Base-by-base conservation (phyloP, 1,140 invertebrate genomes). In the Lineus longissimus region DNA sequence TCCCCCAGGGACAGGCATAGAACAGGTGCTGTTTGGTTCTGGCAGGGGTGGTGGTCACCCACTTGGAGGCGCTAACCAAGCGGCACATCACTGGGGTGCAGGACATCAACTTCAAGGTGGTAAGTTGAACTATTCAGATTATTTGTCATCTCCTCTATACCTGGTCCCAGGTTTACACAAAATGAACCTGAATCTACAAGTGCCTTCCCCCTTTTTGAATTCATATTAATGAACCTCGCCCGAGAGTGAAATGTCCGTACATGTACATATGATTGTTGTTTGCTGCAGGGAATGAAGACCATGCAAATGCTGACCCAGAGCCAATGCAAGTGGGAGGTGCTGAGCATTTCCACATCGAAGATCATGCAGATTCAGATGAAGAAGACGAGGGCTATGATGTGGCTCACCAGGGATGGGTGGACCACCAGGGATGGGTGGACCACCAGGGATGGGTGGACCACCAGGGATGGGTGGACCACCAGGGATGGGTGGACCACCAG, bases 51-150 rank as follows among this genome's bases (percentile, higher is more conserved):
- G 33, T n/a, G n/a, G n/a, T n/a, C n/a, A n/a, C 51, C 11, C 51
- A 27, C 23, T 27, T 55, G 51, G 51, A 55, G 11, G 51, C 11
- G 11, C 23, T 11, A n/a, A n/a, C 30, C 47, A 31, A 27, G 23
- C 41, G 45, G 40, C 47, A 15, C 66, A 70, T 41, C 23, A 59
- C 1, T 68, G 69, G 71, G 69, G 69, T 61, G 64, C 63, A 43
- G 69, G 71, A 11, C 23, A 59, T 63, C 22, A 54, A 1, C 43
- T 69, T 19, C 63, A 62, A 7, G 41, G 19, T 57, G 62, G 54
- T 25, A 43, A 59, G 29, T 40, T 43, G 36, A 36, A 36, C 33
- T 7, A 36, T 36, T 4, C 6, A 4, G 15, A 36, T 36, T 7
- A 7, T 36, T 36, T 36, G 6, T 36, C 15, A 15, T 36, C 6